Evolutionary conservation across 1,140 invertebrate species (phyloP).

Genomic region (Ceratoteleas bidentatus): DNA sequence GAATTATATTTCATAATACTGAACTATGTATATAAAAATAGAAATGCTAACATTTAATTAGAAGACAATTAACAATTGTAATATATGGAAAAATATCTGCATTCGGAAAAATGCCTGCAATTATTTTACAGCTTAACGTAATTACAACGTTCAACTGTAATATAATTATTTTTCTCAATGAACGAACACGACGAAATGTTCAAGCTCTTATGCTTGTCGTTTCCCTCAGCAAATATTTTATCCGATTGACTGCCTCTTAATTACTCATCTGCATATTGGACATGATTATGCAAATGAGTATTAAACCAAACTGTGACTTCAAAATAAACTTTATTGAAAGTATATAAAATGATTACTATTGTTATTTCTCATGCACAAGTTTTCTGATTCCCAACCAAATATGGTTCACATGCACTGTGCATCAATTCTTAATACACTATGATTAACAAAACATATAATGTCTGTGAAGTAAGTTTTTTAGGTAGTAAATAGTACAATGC

Average conservation of each 20-base stretch:
- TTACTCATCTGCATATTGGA: conserved; percentile 5
- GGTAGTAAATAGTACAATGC: too few relatives aligned
- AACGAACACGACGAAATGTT: neutral
- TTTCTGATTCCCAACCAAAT: neutral
- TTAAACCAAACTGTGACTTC: neutral
- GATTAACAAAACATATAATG: neutral
- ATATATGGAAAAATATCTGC: too few relatives aligned
- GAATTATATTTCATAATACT: too few relatives aligned
- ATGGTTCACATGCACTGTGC: neutral
- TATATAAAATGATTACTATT: conserved; percentile 3
- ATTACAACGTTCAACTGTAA: too few relatives aligned
- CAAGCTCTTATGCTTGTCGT: neutral
- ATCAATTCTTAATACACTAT: neutral
- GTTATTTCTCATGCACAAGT: neutral
- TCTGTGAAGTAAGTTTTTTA: neutral
- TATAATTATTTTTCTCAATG: neutral
- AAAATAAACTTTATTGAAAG: conserved; percentile 9
- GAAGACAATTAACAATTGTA: too few relatives aligned
- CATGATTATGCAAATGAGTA: neutral
- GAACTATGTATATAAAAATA: too few relatives aligned
- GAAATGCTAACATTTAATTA: too few relatives aligned
- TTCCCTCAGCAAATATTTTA: neutral
- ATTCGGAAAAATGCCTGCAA: too few relatives aligned
- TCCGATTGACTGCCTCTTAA: neutral
- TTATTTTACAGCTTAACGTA: too few relatives aligned